These are phyloP conservation scores for Miniopterus natalensis DNA, from an alignment of 2,113 vertebrate genomes.

Conservation along the genomic window DNA sequence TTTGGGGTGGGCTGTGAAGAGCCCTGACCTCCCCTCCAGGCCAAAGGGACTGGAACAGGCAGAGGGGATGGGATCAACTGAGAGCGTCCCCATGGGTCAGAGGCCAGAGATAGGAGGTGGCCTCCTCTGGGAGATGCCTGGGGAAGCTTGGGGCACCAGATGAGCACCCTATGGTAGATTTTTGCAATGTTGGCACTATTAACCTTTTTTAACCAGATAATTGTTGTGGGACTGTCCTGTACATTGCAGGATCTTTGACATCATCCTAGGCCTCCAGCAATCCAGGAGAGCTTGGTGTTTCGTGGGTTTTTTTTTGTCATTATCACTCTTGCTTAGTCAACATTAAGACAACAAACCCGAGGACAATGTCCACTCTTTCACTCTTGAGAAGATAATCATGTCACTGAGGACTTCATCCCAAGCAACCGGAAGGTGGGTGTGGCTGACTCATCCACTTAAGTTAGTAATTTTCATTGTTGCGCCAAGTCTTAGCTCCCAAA, in stretches of 20 bases:
- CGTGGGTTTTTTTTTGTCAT: neutral
- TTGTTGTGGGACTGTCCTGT: neutral
- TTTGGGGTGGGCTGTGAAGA: neutral
- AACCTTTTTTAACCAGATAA: neutral
- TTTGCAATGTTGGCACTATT: neutral
- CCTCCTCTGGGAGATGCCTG: neutral
- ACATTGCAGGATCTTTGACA: neutral
- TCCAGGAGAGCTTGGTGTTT: neutral
- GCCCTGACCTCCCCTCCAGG: neutral
- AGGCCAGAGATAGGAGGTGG: neutral
- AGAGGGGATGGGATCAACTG: neutral
- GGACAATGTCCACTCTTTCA: neutral
- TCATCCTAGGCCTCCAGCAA: neutral
- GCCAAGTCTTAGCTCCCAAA: constrained; percentile 17
- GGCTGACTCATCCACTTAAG: neutral
- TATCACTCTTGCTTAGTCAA: constrained; percentile 57
- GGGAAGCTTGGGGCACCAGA: neutral
- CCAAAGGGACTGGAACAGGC: neutral
- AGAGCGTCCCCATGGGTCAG: neutral
- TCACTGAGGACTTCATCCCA: constrained; percentile 34
- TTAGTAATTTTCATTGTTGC: neutral
- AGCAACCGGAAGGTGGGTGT: neutral
- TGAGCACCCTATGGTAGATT: neutral
- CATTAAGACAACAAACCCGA: constrained; percentile 63
- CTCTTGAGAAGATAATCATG: constrained; percentile 66